Evolutionary conservation across 1,140 invertebrate genomes (phyloP).

Genomic region (Nomia melanderi): DNA sequence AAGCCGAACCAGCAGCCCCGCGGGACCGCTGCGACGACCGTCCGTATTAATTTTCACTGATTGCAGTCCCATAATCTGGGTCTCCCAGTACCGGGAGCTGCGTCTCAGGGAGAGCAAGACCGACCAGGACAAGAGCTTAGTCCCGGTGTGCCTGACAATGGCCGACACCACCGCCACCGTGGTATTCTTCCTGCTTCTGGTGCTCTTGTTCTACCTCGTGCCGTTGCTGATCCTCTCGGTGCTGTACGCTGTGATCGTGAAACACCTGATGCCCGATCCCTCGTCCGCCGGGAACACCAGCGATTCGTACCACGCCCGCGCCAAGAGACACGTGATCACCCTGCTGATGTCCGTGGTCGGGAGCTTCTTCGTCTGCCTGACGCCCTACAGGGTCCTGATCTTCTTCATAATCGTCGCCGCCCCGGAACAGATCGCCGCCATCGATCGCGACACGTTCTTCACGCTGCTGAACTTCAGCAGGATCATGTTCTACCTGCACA

Average conservation of each 20-base stretch:
- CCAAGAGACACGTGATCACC: slow-evolving; percentile 87
- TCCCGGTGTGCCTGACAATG: slow-evolving; percentile 85
- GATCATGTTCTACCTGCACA: slow-evolving; percentile 93
- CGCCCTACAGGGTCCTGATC: slow-evolving; percentile 92
- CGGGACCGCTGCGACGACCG: not conserved
- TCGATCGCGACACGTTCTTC: slow-evolving; percentile 88
- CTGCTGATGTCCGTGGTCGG: slow-evolving; percentile 93
- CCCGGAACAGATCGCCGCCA: slow-evolving; percentile 81
- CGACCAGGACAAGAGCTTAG: slow-evolving; percentile 79
- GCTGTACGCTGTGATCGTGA: slow-evolving; percentile 89
- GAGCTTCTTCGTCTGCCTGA: slow-evolving; percentile 92
- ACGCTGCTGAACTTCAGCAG: slow-evolving; percentile 90
- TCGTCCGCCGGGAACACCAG: slow-evolving; percentile 83
- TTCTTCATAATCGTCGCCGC: slow-evolving; percentile 89
- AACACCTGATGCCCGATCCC: slow-evolving; percentile 86
- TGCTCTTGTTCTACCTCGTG: slow-evolving; percentile 87
- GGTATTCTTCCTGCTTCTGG: slow-evolving; percentile 87
- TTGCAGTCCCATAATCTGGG: slow-evolving; percentile 78
- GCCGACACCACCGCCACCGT: slow-evolving; percentile 85
- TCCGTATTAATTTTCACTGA: slow-evolving; percentile 58
- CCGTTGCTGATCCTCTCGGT: slow-evolving; percentile 88
- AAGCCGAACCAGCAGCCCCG: no score
- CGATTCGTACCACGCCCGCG: slow-evolving; percentile 83
- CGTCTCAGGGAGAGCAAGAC: slow-evolving; percentile 75
- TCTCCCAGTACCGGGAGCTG: slow-evolving; percentile 74